A percentile compares a stretch with the other conserved stretches of the same genome.
Conservation (phyloP, 1,140 invertebrate species). For the Luehdorfia chinensis region DNA sequence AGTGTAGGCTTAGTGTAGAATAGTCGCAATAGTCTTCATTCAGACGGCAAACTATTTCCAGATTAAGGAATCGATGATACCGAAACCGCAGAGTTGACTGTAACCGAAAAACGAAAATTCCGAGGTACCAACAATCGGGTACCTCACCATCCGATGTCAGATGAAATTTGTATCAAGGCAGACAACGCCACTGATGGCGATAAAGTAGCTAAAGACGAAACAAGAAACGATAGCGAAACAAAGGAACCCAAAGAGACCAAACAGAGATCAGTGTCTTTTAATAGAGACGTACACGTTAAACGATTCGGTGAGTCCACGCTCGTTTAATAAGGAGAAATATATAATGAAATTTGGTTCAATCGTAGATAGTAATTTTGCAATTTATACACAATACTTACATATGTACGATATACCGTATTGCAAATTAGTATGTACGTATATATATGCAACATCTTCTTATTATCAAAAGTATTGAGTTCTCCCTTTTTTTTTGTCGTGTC, state of each 20-base stretch:
- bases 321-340: too few relatives aligned
- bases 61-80: conserved; percentile 62
- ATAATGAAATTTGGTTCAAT: too few relatives aligned
- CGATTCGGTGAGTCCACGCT: conserved; percentile 85
- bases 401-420: too few relatives aligned
- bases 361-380: too few relatives aligned
- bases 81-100: conserved; percentile 50
- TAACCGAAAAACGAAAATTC: conserved; percentile 32
- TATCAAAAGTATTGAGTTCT: too few relatives aligned
- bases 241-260: conserved; percentile 65
- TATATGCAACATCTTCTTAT: too few relatives aligned
- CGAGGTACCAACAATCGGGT: conserved; percentile 56
- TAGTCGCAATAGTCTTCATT: neutral
- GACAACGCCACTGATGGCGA: conserved; percentile 57
- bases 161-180: conserved; percentile 61
- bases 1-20: neutral
- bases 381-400: too few relatives aligned
- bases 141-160: conserved; percentile 62
- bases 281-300: conserved; percentile 92
- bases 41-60: conserved; percentile 41
- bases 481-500: too few relatives aligned
- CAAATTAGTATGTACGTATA: too few relatives aligned
- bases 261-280: conserved; percentile 85
- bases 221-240: conserved; percentile 44
- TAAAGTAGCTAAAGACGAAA: conserved; percentile 47